phyloP scores from a whole-genome alignment of 2,797 vertebrate genomes.

The Pipistrellus pipistrellus region DNA sequence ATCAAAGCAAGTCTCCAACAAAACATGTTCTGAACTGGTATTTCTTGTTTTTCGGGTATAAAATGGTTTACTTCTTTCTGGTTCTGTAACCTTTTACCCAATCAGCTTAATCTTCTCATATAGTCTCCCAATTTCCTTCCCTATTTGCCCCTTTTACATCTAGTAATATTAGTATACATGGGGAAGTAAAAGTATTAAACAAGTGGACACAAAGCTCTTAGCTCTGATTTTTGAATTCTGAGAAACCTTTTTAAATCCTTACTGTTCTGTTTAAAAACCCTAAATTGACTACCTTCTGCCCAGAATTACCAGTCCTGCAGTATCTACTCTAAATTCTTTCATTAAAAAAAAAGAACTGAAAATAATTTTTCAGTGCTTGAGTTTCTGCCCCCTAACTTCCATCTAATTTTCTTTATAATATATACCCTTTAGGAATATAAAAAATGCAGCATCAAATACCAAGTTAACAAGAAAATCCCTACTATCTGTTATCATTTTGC shows the following conservation, averaged over 20 bases:
- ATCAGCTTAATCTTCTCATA: neutral
- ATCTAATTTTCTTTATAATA: neutral
- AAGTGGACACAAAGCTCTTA: neutral
- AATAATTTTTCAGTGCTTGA: neutral
- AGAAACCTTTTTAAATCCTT: conserved; percentile 30
- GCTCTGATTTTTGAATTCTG: neutral
- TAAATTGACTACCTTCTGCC: neutral
- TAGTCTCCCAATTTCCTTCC: neutral
- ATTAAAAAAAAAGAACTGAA: neutral
- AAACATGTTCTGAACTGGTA: conserved; percentile 52
- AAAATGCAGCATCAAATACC: neutral
- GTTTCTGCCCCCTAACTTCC: neutral
- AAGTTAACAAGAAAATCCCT: neutral
- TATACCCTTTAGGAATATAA: neutral
- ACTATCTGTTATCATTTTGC: neutral
- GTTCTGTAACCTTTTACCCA: neutral
- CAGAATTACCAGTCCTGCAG: neutral
- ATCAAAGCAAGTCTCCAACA: conserved; percentile 37
- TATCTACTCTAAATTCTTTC: conserved; percentile 5
- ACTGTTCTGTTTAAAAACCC: neutral
- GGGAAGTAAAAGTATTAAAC: neutral
- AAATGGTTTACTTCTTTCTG: neutral
- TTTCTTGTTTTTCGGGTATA: conserved; percentile 44
- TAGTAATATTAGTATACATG: neutral
- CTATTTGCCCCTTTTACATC: neutral